Conservation (phyloP, 1,140 invertebrate genomes). For the Cardiocondyla obscurior region DNA sequence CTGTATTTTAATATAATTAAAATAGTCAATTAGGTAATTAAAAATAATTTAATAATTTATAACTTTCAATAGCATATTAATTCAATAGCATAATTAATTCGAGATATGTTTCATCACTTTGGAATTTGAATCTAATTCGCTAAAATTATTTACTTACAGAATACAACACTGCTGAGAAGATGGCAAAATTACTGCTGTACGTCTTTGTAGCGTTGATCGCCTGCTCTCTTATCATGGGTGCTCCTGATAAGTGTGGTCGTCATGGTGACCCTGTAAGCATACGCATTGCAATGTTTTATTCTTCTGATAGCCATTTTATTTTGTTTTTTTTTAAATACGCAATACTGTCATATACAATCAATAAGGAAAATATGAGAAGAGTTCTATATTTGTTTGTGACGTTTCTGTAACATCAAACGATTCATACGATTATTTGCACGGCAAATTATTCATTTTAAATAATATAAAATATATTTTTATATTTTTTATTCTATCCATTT, state of each 20-base stretch:
- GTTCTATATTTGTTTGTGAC: background rate
- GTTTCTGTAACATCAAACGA: background rate
- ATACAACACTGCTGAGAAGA: conserved; percentile 45
- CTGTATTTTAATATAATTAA: background rate
- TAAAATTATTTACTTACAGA: conserved; percentile 28
- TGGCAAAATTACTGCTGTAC: conserved; percentile 71
- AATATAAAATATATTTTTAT: background rate
- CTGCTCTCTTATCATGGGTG: conserved; percentile 61
- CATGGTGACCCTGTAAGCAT: conserved; percentile 77
- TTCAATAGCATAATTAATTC: too few species aligned
- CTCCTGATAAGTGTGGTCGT: conserved; percentile 63
- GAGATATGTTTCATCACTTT: background rate
- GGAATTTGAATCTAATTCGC: background rate
- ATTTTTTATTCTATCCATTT: too few species aligned
- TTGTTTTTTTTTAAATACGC: background rate
- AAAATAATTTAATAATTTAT: background rate
- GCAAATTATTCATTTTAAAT: background rate
- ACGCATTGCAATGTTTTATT: background rate
- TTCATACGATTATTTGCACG: conserved; percentile 3
- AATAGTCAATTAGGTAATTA: background rate
- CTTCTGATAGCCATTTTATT: background rate
- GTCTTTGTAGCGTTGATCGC: conserved; percentile 64
- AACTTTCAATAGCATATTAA: too few species aligned
- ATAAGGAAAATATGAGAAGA: background rate
- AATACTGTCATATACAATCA: conserved; percentile 5